Conservation (phyloP, 2,888 invertebrate genomes). For the Cephus rjabovi region DNA sequence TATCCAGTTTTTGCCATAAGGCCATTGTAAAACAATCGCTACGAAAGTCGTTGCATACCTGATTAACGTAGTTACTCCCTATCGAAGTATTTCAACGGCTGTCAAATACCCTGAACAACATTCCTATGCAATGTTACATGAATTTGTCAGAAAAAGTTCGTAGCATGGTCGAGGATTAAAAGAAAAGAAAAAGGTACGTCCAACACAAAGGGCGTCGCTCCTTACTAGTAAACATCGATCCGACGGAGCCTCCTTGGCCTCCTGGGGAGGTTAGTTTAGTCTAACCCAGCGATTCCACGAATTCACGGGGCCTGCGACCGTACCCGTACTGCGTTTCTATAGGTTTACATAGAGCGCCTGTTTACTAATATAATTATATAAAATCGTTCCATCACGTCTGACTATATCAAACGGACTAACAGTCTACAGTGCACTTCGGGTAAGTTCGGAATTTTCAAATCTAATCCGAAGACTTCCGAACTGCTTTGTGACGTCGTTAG, state of each 20-base stretch:
- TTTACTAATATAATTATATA: not conserved
- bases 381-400: not conserved
- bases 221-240: not conserved
- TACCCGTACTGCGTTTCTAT: not conserved
- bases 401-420: not conserved
- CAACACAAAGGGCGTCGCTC: not conserved
- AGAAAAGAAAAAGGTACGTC: not conserved
- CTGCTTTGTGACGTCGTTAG: not conserved
- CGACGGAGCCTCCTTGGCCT: not conserved
- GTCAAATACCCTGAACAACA: not conserved
- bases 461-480: not conserved
- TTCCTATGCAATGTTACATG: not conserved
- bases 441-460: not conserved
- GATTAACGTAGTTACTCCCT: not conserved
- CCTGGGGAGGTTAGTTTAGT: not conserved
- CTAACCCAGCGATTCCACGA: not conserved
- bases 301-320: not conserved
- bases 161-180: not conserved
- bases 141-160: not conserved
- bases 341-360: not conserved
- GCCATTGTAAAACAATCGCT: not conserved
- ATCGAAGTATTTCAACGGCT: not conserved
- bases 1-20: not conserved
- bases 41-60: not conserved
- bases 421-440: not conserved